Evolutionary conservation across 2,797 vertebrate genomes (phyloP), one percentile per base, ranked within the genome.

Genomic region (Hydrolagus colliei): DNA sequence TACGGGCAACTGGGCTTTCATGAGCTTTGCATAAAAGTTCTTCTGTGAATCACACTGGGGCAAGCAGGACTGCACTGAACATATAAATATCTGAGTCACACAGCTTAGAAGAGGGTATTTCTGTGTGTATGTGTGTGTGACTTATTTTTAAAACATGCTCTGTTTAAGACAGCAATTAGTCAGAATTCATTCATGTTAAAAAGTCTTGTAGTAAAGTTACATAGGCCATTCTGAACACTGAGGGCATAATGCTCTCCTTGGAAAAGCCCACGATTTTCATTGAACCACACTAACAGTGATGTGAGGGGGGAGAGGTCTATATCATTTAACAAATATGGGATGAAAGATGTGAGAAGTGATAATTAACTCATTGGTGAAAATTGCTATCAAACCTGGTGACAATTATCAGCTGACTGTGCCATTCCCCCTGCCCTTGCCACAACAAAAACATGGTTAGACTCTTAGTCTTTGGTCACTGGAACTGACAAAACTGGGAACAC

Each of bases 1-100:
- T 93, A 90, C 93, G 92, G 93, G 95, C 95, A 96, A 88, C 92
- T 92, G 93, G 94, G 95, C 94, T 95, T 95, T 94, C 84, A 2
- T 89, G 88, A 94, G 93, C 92, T 94, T 93, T 93, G 88, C 88
- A 94, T 95, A 95, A 96, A 95, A 95, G 94, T 92, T 92, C 93
- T 52, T 94, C 93, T 92, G 86, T 87, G 91, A 93, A 91, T 91
- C 91, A 93, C 91, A 93, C 91, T 91, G 91, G 89, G 89, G 93
- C 89, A 88, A 90, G 89, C 90, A 89, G 87, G 86, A 87, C 89
- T 71, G 88, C 93, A 92, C 89, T 72, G 80, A 89, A 87, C 90
- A 89, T 32, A 71, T n/a, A 63, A 32, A 84, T n/a, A 18, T 84
- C 62, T 84, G 16, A 84, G 71, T 84, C 65, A n/a, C 27, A 18